Evolutionary conservation across 2,888 invertebrate species (phyloP).

Genomic region (Trichacis sp.): DNA sequence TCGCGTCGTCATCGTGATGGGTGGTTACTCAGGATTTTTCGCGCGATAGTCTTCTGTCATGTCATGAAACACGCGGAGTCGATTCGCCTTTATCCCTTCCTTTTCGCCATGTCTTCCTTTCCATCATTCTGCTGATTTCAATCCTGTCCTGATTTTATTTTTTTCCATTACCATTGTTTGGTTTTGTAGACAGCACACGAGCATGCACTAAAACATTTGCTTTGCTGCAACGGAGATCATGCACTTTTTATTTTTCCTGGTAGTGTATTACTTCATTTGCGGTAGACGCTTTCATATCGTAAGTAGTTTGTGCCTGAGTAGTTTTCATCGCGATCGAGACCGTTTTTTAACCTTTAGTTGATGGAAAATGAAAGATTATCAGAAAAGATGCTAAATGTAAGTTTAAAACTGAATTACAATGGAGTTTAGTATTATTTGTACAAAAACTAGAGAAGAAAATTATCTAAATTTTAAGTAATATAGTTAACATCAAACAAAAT

Average conservation of each 20-base stretch:
- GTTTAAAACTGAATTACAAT: too few relatives aligned
- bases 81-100: conserved; percentile 51
- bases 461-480: too few relatives aligned
- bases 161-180: conserved; percentile 25
- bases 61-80: conserved; percentile 51
- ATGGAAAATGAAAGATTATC: too few relatives aligned
- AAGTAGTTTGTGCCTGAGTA: conserved; percentile 30
- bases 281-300: conserved; percentile 40
- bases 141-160: conserved; percentile 56
- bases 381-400: too few relatives aligned
- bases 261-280: conserved; percentile 26
- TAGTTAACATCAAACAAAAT: too few relatives aligned
- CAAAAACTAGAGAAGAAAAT: too few relatives aligned
- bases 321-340: conserved; percentile 22
- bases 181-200: conserved; percentile 33
- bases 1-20: conserved; percentile 25
- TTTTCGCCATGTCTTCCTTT: conserved; percentile 20
- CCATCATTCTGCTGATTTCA: conserved; percentile 19
- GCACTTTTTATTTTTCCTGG: conserved; percentile 13
- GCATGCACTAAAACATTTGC: conserved; percentile 40
- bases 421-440: too few relatives aligned
- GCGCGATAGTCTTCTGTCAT: conserved; percentile 7
- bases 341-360: too few relatives aligned
- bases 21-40: conserved; percentile 23
- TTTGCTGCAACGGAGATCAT: conserved; percentile 30